Evolutionary conservation across 2,888 invertebrate genomes (phyloP).

Genomic region (Troides aeacus): DNA sequence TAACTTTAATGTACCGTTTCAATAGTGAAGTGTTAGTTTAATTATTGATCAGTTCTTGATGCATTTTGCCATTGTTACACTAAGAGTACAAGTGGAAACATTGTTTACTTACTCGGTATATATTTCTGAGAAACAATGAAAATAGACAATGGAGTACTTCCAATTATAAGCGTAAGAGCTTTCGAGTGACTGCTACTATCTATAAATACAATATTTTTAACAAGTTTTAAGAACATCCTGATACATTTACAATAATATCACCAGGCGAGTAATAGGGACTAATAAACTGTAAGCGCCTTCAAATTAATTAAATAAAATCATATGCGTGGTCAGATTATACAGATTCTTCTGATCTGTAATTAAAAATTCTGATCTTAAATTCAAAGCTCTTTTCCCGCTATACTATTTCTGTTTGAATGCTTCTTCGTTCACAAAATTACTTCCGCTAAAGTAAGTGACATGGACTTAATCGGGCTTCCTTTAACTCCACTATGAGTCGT

Average conservation of each 20-base stretch:
- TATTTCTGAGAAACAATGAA: too few relatives aligned
- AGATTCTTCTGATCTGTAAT: too few relatives aligned
- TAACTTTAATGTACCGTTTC: too few relatives aligned
- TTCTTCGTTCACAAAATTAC: background rate
- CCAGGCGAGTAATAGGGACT: background rate
- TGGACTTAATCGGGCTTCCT: background rate
- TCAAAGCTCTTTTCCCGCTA: background rate
- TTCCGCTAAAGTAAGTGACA: conserved; percentile 7
- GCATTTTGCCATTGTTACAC: too few relatives aligned
- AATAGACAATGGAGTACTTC: too few relatives aligned
- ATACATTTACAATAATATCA: too few relatives aligned
- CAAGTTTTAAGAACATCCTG: background rate
- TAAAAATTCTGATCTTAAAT: background rate
- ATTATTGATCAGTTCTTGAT: too few relatives aligned
- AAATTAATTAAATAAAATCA: background rate
- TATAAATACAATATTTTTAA: background rate
- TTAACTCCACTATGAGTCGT: background rate
- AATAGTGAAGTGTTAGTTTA: too few relatives aligned
- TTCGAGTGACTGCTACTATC: background rate
- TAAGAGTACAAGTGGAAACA: too few relatives aligned
- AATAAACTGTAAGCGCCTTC: background rate
- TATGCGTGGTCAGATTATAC: too few relatives aligned
- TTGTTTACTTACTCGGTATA: too few relatives aligned
- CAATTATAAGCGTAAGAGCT: too few relatives aligned
- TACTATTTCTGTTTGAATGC: background rate